Conservation (phyloP, 2,888 invertebrate genomes). For the Drosophila monieri region DNA sequence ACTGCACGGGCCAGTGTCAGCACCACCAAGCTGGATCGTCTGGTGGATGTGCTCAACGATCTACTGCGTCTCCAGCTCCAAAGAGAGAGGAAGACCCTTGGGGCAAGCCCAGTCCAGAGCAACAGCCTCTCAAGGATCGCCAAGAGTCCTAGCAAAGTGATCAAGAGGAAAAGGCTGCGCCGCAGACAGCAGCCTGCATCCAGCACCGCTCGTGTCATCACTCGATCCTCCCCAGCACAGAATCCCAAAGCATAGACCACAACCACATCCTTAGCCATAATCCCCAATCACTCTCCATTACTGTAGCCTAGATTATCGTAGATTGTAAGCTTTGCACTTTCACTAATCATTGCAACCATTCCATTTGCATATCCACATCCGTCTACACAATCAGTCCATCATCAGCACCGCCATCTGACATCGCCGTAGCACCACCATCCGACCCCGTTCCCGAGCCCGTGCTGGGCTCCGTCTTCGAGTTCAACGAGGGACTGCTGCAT, state of each 20-base stretch:
- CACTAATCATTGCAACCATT: conserved; percentile 33
- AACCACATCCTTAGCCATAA: neutral
- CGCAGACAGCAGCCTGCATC: conserved; percentile 31
- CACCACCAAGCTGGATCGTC: conserved; percentile 69
- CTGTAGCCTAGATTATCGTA: neutral
- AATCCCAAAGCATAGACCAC: neutral
- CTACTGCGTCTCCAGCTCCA: conserved; percentile 60
- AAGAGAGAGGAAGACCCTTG: conserved; percentile 31
- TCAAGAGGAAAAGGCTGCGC: conserved; percentile 41
- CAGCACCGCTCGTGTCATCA: neutral
- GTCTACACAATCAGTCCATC: conserved; percentile 58
- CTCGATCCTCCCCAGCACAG: conserved; percentile 1
- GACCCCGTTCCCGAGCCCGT: conserved; percentile 28
- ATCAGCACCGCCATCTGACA: conserved; percentile 45
- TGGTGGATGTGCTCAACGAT: conserved; percentile 74
- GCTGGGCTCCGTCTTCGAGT: conserved; percentile 57
- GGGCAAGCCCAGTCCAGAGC: conserved; percentile 4
- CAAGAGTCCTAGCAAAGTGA: conserved; percentile 10
- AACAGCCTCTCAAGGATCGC: neutral
- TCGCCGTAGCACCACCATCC: conserved; percentile 24
- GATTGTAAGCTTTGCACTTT: neutral
- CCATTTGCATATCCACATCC: conserved; percentile 54
- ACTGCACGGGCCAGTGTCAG: conserved; percentile 33
- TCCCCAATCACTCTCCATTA: conserved; percentile 12
- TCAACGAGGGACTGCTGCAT: conserved; percentile 56